phyloP scores from a whole-genome alignment of 2,113 vertebrate genomes.

The Lycocorax pyrrhopterus region DNA sequence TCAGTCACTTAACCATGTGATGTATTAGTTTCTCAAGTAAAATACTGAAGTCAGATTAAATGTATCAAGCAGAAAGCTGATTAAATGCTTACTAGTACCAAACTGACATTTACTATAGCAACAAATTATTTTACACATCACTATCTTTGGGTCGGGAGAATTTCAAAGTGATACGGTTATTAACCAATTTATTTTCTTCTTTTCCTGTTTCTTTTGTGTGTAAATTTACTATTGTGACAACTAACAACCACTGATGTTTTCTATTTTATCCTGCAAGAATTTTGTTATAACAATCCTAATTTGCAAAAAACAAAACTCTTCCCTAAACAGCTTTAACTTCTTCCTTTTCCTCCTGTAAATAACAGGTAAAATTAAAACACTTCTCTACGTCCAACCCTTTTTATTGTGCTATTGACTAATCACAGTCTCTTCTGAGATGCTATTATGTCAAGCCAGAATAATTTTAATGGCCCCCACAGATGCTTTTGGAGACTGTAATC shows the following conservation, averaged over 20 bases:
- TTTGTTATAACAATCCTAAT: background rate
- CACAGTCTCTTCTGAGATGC: background rate
- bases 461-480: background rate
- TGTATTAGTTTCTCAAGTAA: background rate
- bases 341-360: background rate
- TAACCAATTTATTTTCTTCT: background rate
- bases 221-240: background rate
- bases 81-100: background rate
- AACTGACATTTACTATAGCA: slow-evolving; percentile 10
- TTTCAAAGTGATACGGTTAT: background rate
- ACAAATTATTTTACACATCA: background rate
- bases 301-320: background rate
- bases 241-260: background rate
- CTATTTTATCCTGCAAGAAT: background rate
- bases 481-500: background rate
- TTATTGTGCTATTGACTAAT: background rate
- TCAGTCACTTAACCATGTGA: background rate
- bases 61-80: background rate
- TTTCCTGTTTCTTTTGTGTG: background rate
- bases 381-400: background rate
- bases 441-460: background rate
- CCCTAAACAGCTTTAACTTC: background rate
- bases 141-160: background rate
- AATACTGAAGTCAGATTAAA: background rate
- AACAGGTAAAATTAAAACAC: background rate